These are phyloP conservation scores for Chrysochloris asiatica DNA, from an alignment of 2,113 vertebrate species.

Conservation along the genomic window DNA sequence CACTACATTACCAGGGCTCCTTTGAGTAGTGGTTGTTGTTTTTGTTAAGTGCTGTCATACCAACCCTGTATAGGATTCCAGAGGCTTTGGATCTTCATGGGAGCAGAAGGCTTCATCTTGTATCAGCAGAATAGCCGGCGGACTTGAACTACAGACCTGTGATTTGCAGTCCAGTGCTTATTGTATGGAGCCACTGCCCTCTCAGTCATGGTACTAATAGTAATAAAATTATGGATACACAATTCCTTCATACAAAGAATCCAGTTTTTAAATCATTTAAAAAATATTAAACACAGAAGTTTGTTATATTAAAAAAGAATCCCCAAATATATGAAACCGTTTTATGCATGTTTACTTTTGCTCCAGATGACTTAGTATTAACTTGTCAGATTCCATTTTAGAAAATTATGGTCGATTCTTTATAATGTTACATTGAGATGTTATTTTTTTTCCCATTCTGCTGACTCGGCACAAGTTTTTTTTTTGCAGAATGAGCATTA, in stretches of 20 bases:
- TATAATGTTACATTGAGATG: not conserved
- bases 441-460: not conserved
- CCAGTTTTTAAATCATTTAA: not conserved
- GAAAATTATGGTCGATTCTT: constrained; percentile 13
- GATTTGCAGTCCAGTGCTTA: no score
- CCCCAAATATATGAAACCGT: not conserved
- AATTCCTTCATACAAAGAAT: not conserved
- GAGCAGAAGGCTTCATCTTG: no score
- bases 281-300: constrained; percentile 36
- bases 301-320: constrained; percentile 29
- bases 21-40: no score
- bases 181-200: no score
- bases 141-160: no score
- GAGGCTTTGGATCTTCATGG: no score
- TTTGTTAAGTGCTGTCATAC: no score
- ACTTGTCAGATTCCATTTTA: constrained; percentile 31
- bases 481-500: constrained; percentile 22
- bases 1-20: no score
- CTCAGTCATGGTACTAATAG: no score
- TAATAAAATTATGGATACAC: not conserved
- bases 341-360: not conserved
- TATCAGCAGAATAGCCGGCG: no score
- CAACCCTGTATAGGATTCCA: no score
- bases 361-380: not conserved
- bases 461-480: not conserved